These are phyloP conservation scores for Apogon talboti DNA, from an alignment of 2,797 vertebrate genomes.

Conservation along the genomic window DNA sequence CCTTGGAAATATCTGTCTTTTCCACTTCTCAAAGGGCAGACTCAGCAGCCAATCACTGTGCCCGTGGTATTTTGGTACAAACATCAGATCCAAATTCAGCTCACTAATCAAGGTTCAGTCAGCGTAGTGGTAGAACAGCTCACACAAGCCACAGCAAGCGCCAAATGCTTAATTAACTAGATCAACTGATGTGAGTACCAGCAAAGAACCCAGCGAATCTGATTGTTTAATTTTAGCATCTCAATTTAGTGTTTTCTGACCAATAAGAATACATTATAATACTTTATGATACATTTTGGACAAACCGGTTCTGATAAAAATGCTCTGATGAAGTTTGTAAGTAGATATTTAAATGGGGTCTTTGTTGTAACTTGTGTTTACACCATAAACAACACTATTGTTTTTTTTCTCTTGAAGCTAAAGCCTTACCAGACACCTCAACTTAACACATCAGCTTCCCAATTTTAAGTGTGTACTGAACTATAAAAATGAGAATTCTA, in stretches of 20 bases:
- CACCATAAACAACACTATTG: neutral
- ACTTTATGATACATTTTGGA: neutral
- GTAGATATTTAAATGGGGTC: neutral
- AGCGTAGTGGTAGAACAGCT: too few relatives aligned
- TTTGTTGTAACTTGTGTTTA: neutral
- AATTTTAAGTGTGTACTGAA: conserved; percentile 16
- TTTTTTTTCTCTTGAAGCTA: neutral
- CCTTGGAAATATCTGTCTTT: neutral
- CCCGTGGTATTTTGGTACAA: conserved; percentile 21
- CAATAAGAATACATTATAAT: neutral
- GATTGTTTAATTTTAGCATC: conserved; percentile 9
- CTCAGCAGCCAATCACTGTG: conserved; percentile 11
- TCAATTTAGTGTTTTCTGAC: conserved; percentile 3
- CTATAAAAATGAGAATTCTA: neutral
- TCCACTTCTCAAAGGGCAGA: neutral
- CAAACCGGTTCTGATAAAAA: neutral
- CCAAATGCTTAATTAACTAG: conserved; percentile 22
- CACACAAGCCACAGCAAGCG: conserved; percentile 3
- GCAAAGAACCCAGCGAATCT: conserved; percentile 1
- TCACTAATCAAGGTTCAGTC: too few relatives aligned
- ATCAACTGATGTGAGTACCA: conserved; percentile 6
- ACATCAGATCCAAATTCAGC: conserved; percentile 19
- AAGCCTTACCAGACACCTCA: neutral
- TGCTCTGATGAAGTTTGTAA: neutral
- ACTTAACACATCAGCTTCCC: neutral